These are phyloP conservation scores for Miichthys miiuy DNA, from an alignment of 2,797 vertebrate species.

Conservation along the genomic window DNA sequence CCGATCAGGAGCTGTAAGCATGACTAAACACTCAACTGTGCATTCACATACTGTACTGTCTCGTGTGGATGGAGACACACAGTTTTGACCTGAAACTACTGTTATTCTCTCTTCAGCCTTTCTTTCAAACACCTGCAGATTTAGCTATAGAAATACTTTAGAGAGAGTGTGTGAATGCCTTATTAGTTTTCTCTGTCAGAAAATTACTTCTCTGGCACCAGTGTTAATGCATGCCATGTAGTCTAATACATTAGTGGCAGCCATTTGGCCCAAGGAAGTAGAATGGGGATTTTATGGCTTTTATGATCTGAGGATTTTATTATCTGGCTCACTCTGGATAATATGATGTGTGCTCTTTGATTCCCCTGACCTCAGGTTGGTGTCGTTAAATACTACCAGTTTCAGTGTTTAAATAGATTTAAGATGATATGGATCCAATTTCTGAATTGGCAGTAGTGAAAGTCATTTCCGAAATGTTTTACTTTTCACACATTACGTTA, in stretches of 20 bases:
- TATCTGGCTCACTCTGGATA: constrained; percentile 75
- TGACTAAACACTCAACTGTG: constrained; percentile 58
- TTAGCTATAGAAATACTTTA: constrained; percentile 38
- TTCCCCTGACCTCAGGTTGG: constrained; percentile 71
- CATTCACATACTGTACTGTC: constrained; percentile 29
- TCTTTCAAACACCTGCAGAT: constrained; percentile 47
- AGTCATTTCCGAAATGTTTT: constrained; percentile 63
- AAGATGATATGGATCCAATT: constrained; percentile 60
- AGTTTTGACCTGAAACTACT: constrained; percentile 51
- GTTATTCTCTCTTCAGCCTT: constrained; percentile 18
- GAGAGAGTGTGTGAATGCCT: constrained; percentile 51
- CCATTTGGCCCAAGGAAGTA: constrained; percentile 70
- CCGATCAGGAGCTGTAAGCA: constrained; percentile 58
- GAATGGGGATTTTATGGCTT: constrained; percentile 77
- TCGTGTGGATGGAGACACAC: constrained; percentile 22
- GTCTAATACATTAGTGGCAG: constrained; percentile 74
- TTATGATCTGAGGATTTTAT: constrained; percentile 82
- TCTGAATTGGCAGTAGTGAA: constrained; percentile 46
- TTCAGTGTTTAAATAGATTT: constrained; percentile 65
- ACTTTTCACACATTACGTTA: constrained; percentile 47
- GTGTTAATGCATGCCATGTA: constrained; percentile 69
- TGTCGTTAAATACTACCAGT: constrained; percentile 65
- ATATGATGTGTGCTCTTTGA: constrained; percentile 74
- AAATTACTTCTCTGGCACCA: constrained; percentile 69
- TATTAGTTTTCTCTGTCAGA: constrained; percentile 68